phyloP scores from a whole-genome alignment of 1,140 invertebrate genomes.

The Saccostrea cuccullata region DNA sequence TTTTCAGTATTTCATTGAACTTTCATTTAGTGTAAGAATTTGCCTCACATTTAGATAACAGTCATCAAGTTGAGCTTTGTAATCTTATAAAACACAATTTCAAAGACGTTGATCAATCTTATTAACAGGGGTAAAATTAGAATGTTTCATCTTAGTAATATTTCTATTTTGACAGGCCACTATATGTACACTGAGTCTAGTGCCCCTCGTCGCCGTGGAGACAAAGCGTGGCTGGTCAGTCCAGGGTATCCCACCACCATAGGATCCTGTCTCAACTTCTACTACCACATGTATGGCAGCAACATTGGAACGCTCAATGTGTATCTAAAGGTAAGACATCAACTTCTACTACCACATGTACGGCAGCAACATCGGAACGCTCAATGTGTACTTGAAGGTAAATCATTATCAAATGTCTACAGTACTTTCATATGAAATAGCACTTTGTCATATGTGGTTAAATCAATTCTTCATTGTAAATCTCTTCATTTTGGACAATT shows the following conservation, averaged over 20 bases:
- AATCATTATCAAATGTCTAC: background rate
- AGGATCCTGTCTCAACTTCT: slow-evolving; percentile 68
- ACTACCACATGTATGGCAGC: slow-evolving; percentile 70
- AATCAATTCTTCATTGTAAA: too few relatives aligned
- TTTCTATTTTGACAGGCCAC: slow-evolving; percentile 58
- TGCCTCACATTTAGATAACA: too few relatives aligned
- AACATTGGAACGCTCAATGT: slow-evolving; percentile 69
- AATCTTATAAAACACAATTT: too few relatives aligned
- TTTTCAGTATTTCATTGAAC: background rate
- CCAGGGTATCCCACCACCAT: slow-evolving; percentile 54
- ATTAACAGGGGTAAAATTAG: too few relatives aligned
- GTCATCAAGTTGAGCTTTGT: too few relatives aligned
- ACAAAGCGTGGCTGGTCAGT: slow-evolving; percentile 67
- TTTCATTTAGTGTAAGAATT: too few relatives aligned
- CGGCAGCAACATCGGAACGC: slow-evolving; percentile 64
- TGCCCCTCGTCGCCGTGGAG: slow-evolving; percentile 62
- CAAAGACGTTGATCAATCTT: too few relatives aligned
- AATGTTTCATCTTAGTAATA: too few relatives aligned
- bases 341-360: slow-evolving; percentile 72
- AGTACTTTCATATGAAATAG: background rate
- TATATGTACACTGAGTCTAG: slow-evolving; percentile 75
- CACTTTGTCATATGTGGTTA: too few relatives aligned
- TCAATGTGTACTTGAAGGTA: slow-evolving; percentile 67
- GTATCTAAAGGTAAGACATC: slow-evolving; percentile 57
- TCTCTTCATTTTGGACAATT: too few relatives aligned